Conservation (phyloP, 2,888 invertebrate species). For the Orthosia cruda region DNA sequence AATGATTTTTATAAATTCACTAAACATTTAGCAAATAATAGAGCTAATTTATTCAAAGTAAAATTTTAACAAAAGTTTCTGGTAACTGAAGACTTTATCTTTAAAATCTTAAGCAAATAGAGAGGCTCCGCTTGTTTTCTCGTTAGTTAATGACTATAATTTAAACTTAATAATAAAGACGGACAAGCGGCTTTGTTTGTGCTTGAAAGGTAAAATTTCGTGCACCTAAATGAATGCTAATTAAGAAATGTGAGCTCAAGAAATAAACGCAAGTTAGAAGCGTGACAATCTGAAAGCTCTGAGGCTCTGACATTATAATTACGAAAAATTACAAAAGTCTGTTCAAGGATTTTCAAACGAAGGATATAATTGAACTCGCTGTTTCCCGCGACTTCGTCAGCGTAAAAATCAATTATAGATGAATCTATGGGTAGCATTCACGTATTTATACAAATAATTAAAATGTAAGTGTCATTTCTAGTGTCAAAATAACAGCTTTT, state of each 20-base stretch:
- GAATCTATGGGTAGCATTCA: conserved; percentile 15
- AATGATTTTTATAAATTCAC: conserved; percentile 29
- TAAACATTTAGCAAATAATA: conserved; percentile 47
- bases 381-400: too few relatives aligned
- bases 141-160: conserved; percentile 89
- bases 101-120: conserved; percentile 82
- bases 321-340: conserved; percentile 66
- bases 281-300: conserved; percentile 77
- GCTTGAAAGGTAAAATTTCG: conserved; percentile 87
- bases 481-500: too few relatives aligned
- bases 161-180: conserved; percentile 90
- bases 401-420: too few relatives aligned
- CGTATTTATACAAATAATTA: background rate
- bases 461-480: too few relatives aligned
- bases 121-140: conserved; percentile 83
- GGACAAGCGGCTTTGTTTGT: conserved; percentile 88
- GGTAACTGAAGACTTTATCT: conserved; percentile 80
- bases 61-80: conserved; percentile 73
- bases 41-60: conserved; percentile 50
- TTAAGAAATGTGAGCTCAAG: conserved; percentile 86
- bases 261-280: conserved; percentile 80
- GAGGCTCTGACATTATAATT: conserved; percentile 75
- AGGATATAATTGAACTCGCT: conserved; percentile 12
- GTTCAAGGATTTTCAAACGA: conserved; percentile 43
- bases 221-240: conserved; percentile 85